phyloP scores from a whole-genome alignment of 2,113 vertebrate species.

The Pterocles orientalis region DNA sequence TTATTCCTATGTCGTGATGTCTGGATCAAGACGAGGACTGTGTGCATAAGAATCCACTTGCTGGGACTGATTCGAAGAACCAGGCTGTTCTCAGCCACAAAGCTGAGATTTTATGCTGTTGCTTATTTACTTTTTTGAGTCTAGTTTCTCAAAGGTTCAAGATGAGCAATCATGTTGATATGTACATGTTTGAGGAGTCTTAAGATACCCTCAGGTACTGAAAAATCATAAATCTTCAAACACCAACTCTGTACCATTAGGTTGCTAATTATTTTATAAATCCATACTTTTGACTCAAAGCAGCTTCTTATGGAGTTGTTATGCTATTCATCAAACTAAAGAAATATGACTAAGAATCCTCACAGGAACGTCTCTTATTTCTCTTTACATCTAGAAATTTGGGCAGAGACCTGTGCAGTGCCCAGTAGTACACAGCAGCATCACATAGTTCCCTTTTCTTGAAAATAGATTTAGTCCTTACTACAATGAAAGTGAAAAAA shows the following conservation, averaged over 20 bases:
- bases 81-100: background rate
- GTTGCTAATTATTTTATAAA: background rate
- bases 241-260: background rate
- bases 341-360: background rate
- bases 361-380: background rate
- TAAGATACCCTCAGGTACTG: background rate
- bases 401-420: background rate
- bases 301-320: background rate
- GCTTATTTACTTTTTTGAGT: background rate
- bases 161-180: background rate
- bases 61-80: background rate
- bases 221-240: background rate
- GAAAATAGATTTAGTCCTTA: background rate
- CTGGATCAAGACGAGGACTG: background rate
- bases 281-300: background rate
- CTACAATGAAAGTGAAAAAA: background rate
- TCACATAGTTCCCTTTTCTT: background rate
- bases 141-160: background rate
- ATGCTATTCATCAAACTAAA: background rate
- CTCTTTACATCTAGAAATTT: background rate
- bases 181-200: background rate
- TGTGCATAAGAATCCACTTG: background rate
- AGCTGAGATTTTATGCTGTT: background rate
- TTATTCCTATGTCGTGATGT: background rate
- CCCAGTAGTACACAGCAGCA: background rate